Conservation (phyloP, 2,113 vertebrate species). For the Trichomycterus rosablanca region DNA sequence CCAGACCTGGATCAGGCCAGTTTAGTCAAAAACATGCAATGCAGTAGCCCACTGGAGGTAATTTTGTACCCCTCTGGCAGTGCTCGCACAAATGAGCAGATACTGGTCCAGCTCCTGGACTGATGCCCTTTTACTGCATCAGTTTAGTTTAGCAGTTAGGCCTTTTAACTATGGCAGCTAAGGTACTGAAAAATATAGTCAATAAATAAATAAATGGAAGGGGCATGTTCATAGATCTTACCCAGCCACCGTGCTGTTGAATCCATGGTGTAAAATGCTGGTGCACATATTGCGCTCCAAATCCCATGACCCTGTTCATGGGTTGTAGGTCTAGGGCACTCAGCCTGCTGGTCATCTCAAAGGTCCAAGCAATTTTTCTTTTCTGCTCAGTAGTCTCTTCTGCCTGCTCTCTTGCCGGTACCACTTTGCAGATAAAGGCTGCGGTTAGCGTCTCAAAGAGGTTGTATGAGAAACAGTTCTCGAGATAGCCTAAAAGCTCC, state of each 20-base stretch:
- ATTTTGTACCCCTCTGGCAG: no score
- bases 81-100: no score
- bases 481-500: conserved; percentile 23
- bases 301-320: conserved; percentile 46
- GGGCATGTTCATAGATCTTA: no score
- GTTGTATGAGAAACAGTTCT: conserved; percentile 25
- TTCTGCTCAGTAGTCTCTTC: conserved; percentile 8
- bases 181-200: no score
- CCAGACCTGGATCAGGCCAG: no score
- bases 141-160: no score
- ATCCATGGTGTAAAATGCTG: conserved; percentile 46
- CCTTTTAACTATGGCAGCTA: no score
- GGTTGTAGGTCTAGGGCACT: conserved; percentile 32
- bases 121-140: no score
- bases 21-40: no score
- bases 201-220: no score
- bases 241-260: conserved; percentile 48
- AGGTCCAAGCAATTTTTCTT: conserved; percentile 42
- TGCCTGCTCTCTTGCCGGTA: background rate
- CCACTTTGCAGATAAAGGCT: conserved; percentile 13
- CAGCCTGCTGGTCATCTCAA: conserved; percentile 48
- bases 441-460: conserved; percentile 37
- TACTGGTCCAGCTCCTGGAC: no score
- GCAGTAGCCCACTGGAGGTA: no score
- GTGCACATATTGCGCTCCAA: conserved; percentile 41